phyloP scores from a whole-genome alignment of 2,888 invertebrate genomes.

The Serrognathus titanus region DNA sequence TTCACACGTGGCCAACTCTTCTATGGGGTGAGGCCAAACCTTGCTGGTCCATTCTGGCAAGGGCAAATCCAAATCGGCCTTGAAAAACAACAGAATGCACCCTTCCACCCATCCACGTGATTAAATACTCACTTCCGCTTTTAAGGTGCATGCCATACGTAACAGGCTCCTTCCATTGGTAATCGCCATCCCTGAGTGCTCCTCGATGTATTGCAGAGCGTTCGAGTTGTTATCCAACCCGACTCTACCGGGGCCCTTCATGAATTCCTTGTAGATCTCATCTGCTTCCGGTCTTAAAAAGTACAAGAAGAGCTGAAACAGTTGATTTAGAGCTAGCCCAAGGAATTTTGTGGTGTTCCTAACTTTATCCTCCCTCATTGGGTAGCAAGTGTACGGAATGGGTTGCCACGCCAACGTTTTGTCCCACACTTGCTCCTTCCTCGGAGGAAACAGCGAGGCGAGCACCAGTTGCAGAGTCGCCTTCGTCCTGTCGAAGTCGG shows the following conservation, averaged over 20 bases:
- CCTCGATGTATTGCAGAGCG: constrained; percentile 6
- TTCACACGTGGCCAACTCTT: constrained; percentile 33
- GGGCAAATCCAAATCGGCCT: constrained; percentile 26
- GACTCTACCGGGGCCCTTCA: neutral
- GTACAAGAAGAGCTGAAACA: too few species aligned
- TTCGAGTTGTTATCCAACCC: neutral
- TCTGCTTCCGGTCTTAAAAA: neutral
- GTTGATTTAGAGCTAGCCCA: too few species aligned
- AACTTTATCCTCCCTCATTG: constrained; percentile 29
- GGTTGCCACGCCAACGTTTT: constrained; percentile 63
- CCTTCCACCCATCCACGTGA: neutral
- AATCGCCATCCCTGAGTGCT: neutral
- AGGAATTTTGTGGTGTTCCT: neutral
- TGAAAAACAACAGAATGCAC: neutral
- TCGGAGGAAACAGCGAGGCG: constrained; percentile 63
- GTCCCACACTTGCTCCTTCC: constrained; percentile 54
- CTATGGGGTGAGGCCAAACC: constrained; percentile 32
- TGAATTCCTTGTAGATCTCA: constrained; percentile 3
- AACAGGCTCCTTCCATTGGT: neutral
- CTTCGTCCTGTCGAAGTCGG: constrained; percentile 65
- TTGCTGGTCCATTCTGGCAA: constrained; percentile 40
- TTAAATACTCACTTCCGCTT: neutral
- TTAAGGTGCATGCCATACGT: neutral
- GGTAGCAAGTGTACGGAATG: constrained; percentile 63
- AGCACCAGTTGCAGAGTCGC: constrained; percentile 64